phyloP scores from a whole-genome alignment of 2,113 vertebrate species.

The Merops nubicus region DNA sequence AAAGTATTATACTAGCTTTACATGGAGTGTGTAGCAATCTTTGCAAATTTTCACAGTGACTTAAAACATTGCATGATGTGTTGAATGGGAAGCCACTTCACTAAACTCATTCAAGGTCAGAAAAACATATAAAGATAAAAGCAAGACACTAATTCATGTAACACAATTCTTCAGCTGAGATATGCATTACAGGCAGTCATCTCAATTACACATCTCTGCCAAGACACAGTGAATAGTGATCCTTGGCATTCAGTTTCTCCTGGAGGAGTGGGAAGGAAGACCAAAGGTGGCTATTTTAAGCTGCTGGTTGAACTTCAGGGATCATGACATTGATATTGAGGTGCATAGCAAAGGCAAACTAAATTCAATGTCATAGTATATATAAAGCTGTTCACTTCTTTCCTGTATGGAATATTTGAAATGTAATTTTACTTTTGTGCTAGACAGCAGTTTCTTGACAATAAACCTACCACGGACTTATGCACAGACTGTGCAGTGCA shows the following conservation, averaged over 20 bases:
- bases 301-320: background rate
- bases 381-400: background rate
- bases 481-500: background rate
- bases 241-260: background rate
- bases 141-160: background rate
- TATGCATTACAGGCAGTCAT: background rate
- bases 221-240: background rate
- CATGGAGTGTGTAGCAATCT: background rate
- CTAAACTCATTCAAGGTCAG: background rate
- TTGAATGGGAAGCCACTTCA: background rate
- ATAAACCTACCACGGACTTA: background rate
- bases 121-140: background rate
- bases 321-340: background rate
- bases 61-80: background rate
- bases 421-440: background rate
- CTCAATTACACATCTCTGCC: background rate
- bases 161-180: background rate
- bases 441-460: background rate
- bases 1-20: background rate
- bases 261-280: background rate
- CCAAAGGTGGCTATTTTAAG: background rate
- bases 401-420: background rate
- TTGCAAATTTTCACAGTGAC: background rate
- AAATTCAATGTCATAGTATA: background rate
- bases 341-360: background rate